phyloP scores from a whole-genome alignment of 2,888 invertebrate genomes.

The Gerosis bhagava region DNA sequence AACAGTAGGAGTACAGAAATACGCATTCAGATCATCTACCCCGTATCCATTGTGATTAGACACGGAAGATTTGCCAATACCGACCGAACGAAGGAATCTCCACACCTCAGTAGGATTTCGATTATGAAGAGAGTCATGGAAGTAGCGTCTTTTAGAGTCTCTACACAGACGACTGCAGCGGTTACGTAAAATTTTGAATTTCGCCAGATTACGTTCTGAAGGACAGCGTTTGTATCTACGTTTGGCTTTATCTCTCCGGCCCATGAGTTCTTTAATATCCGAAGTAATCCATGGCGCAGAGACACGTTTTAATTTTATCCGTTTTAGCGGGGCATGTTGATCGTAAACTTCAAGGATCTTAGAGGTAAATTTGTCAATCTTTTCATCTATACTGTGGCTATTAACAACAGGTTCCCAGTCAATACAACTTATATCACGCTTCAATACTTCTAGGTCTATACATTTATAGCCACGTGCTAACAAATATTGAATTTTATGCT shows the following conservation, averaged over 20 bases:
- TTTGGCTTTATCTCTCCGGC: background rate
- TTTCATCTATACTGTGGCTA: background rate
- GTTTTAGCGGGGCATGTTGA: background rate
- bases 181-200: conserved; percentile 2
- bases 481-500: background rate
- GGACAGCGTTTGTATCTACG: background rate
- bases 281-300: background rate
- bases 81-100: too few species aligned
- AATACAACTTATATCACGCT: background rate
- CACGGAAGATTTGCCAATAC: too few species aligned
- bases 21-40: too few species aligned
- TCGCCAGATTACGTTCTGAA: background rate
- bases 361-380: background rate
- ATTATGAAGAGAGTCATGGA: too few species aligned
- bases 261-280: background rate
- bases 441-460: too few species aligned
- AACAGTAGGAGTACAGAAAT: too few species aligned
- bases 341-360: background rate
- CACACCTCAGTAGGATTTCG: too few species aligned
- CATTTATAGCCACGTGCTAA: background rate
- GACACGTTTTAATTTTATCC: background rate
- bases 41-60: too few species aligned
- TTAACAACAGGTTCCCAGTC: background rate
- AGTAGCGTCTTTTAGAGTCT: too few species aligned
- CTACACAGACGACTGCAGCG: too few species aligned